Conservation (phyloP, 1,140 invertebrate genomes). For the Trichoplusia ni region DNA sequence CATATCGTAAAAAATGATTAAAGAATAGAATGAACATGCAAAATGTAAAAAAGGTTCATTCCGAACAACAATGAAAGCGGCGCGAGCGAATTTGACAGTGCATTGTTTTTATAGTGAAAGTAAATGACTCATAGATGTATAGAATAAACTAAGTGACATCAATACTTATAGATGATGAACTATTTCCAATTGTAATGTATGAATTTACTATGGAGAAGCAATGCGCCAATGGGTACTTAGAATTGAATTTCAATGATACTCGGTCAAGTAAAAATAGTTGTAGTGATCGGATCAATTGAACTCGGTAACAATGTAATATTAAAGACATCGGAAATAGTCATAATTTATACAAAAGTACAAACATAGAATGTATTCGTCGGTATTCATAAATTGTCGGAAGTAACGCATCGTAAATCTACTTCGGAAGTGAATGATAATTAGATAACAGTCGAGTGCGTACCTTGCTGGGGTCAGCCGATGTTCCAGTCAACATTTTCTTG, state of each 20-base stretch:
- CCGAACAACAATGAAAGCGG: conserved; percentile 60
- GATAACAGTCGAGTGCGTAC: conserved; percentile 40
- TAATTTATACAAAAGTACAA: conserved; percentile 24
- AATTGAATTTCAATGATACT: neutral
- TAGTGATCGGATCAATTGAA: neutral
- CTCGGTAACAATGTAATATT: neutral
- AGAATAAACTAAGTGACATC: conserved; percentile 15
- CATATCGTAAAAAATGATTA: neutral
- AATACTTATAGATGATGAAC: neutral
- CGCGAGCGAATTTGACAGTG: conserved; percentile 41
- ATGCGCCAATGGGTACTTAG: neutral
- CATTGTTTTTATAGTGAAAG: conserved; percentile 19
- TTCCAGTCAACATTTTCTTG: conserved; percentile 92
- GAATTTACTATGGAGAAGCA: conserved; percentile 22
- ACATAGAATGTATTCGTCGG: conserved; percentile 5
- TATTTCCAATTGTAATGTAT: neutral
- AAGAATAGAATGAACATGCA: conserved; percentile 49
- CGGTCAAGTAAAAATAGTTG: neutral
- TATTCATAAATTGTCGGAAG: conserved; percentile 13
- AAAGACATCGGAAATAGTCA: conserved; percentile 10
- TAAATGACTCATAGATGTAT: conserved; percentile 14
- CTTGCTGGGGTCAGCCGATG: conserved; percentile 79
- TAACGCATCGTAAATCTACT: conserved; percentile 18
- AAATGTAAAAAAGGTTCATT: conserved; percentile 42
- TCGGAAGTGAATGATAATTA: conserved; percentile 8